A percentile compares a stretch with the other conserved stretches of the same genome.
Conservation (phyloP, 2,113 vertebrate species). For the Stercorarius parasiticus region DNA sequence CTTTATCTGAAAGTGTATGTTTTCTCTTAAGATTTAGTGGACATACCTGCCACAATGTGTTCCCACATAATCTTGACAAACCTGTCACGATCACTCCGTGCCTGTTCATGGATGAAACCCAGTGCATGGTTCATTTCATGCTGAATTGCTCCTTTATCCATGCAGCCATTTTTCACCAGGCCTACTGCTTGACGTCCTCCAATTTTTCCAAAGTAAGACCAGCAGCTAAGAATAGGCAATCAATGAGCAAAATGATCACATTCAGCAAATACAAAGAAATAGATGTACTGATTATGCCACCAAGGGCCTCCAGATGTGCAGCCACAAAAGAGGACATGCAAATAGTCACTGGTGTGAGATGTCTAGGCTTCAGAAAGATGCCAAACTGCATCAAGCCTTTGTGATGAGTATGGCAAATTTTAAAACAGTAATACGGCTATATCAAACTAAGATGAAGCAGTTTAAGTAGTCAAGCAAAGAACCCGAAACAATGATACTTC, state of each 20-base stretch:
- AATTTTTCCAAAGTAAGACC: conserved; percentile 70
- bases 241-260: neutral
- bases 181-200: conserved; percentile 60
- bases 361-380: neutral
- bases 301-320: neutral
- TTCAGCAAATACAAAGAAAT: neutral
- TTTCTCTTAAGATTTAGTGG: neutral
- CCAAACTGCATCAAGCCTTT: neutral
- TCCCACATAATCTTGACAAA: conserved; percentile 72
- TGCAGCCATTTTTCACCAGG: conserved; percentile 61
- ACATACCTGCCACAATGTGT: conserved; percentile 69
- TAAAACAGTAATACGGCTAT: neutral
- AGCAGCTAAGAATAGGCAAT: conserved; percentile 67
- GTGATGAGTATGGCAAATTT: neutral
- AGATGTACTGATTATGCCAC: neutral
- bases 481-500: neutral
- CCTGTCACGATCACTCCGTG: conserved; percentile 72
- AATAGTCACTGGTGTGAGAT: neutral
- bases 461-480: neutral
- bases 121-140: conserved; percentile 77
- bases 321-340: neutral
- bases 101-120: conserved; percentile 78
- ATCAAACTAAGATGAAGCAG: neutral
- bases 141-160: conserved; percentile 70
- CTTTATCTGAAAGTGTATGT: neutral